Base-by-base conservation (phyloP, 2,797 vertebrate genomes). In the Lemur catta region DNA sequence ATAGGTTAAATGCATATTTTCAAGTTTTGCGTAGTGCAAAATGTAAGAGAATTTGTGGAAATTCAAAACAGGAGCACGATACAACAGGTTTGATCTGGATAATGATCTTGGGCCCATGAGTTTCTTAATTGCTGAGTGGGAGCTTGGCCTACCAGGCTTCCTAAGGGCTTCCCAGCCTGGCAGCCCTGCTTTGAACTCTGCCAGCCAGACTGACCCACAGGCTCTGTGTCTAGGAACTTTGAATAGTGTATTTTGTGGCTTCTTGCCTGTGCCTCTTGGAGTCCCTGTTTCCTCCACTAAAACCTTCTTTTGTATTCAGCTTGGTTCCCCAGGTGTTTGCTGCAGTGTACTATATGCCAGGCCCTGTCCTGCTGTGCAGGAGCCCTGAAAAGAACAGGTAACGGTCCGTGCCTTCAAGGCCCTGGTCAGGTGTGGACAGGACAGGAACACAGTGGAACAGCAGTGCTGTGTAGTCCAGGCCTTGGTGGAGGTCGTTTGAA, bases 1-100 rank as follows among this genome's bases (percentile, higher is more conserved):
- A n/a, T 78, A 9, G 76, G 30, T 26, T 78, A 63, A 72, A 26
- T 55, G 2, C 50, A 4, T 69, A 71, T 46, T 89, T 84, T 81
- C 35, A 80, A 91, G 74, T 90, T 94, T 91, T 74, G 8, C 74
- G 94, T 82, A 90, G 69, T 46, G 50, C 9, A 65, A 89, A 14
- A 17, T 17, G 4, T 57, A 9, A 93, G 46, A 57, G 43, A 91
- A 24, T 80, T 71, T 96, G 33, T 76, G 61, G 61, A 61, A 28
- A 55, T 90, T 79, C 59, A 71, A 74, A 96, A 43, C 12, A 17
- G 4, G 61, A 57, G 22, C 13, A 20, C 10, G 79, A 24, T 28
- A 7, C 63, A 48, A 13, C 41, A 12, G 1, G 57, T 88, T 48
- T 81, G 30, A 55, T 67, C 7, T 71, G 80, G 57, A 30, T 84